Evolutionary conservation across 1,140 invertebrate species (phyloP).

Genomic region (Hypsibius dujardini): DNA sequence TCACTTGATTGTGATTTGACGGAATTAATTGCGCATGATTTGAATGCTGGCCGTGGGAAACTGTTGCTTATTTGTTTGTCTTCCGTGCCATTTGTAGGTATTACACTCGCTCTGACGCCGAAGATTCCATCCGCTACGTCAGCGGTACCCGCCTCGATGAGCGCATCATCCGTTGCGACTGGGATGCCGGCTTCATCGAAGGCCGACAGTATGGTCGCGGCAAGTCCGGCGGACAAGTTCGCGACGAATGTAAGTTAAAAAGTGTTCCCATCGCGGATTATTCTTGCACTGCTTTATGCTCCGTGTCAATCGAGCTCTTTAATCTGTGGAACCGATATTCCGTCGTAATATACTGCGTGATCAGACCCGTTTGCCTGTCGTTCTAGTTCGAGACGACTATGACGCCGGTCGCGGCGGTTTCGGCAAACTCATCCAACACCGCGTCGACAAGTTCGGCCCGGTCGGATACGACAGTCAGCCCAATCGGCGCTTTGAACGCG

Average conservation of each 20-base stretch:
- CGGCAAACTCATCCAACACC: slow-evolving; percentile 71
- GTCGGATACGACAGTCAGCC: background rate
- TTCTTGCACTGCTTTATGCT: too few relatives aligned
- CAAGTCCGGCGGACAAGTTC: slow-evolving; percentile 92
- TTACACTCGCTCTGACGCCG: slow-evolving; percentile 68
- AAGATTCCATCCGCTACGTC: slow-evolving; percentile 83
- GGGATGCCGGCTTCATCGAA: slow-evolving; percentile 97
- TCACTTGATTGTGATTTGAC: too few relatives aligned
- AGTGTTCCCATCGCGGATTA: too few relatives aligned
- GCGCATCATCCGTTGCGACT: slow-evolving; percentile 87
- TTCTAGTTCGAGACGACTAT: slow-evolving; percentile 87
- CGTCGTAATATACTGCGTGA: too few relatives aligned
- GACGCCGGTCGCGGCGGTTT: slow-evolving; percentile 89
- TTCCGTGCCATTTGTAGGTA: slow-evolving; percentile 46
- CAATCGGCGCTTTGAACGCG: background rate
- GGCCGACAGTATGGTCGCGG: slow-evolving; percentile 94
- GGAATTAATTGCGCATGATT: too few relatives aligned
- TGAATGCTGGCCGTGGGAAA: too few relatives aligned
- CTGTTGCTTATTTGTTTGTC: too few relatives aligned
- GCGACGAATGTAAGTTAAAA: too few relatives aligned
- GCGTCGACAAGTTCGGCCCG: slow-evolving; percentile 21
- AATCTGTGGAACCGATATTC: too few relatives aligned
- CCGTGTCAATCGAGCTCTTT: too few relatives aligned
- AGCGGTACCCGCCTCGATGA: slow-evolving; percentile 94
- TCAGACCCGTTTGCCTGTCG: too few relatives aligned